These are phyloP conservation scores for Sclerurus mexicanus DNA, from an alignment of 2,113 vertebrate species.

Conservation along the genomic window DNA sequence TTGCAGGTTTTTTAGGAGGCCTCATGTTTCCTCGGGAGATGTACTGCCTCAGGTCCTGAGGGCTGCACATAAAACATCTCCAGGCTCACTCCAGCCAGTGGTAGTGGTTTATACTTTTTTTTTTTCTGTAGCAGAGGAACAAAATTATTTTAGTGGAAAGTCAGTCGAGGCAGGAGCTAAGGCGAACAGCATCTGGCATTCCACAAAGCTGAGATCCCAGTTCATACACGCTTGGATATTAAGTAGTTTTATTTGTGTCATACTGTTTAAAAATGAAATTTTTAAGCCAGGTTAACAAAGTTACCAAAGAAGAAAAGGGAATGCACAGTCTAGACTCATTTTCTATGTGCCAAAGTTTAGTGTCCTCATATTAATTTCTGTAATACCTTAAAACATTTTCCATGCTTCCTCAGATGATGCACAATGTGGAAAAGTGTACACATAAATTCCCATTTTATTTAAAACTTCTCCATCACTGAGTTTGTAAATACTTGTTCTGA, in stretches of 20 bases:
- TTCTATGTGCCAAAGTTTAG: neutral
- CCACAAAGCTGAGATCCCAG: neutral
- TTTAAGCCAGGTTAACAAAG: neutral
- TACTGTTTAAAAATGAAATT: neutral
- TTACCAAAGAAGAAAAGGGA: neutral
- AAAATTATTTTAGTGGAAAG: neutral
- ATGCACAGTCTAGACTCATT: accelerated
- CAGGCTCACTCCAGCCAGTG: neutral
- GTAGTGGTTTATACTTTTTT: neutral
- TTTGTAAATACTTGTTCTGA: neutral
- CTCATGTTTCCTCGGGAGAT: neutral
- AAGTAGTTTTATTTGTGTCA: neutral
- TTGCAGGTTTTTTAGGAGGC: neutral
- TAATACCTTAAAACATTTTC: neutral
- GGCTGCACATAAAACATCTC: too few species aligned
- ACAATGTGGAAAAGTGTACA: neutral
- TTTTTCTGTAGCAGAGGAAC: neutral
- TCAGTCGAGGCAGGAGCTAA: neutral
- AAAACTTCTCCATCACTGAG: neutral
- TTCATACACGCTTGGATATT: neutral
- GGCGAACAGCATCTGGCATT: neutral
- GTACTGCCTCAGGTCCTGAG: neutral
- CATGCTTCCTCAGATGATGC: neutral
- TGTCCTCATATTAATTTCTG: neutral
- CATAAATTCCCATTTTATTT: neutral